Conservation (phyloP, 2,888 invertebrate species). For the Nudaria mundana region DNA sequence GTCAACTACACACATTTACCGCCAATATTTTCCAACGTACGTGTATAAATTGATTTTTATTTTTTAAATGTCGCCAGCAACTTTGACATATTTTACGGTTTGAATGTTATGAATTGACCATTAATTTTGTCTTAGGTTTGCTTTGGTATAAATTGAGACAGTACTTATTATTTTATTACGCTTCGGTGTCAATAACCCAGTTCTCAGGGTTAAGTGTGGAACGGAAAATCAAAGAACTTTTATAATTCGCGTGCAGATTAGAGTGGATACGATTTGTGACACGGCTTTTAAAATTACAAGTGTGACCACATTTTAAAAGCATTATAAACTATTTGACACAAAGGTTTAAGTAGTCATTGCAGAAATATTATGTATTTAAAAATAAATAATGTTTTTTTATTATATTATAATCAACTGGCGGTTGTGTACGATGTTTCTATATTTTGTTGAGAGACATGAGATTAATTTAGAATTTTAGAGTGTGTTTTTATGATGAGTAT, state of each 20-base stretch:
- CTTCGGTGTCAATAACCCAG: slow-evolving; percentile 5
- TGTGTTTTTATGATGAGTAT: too few relatives aligned
- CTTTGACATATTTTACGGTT: slow-evolving; percentile 21
- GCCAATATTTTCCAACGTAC: slow-evolving; percentile 14
- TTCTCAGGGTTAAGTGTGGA: slow-evolving; percentile 8
- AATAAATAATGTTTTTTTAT: too few relatives aligned
- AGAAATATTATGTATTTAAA: too few relatives aligned
- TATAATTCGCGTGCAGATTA: slow-evolving; percentile 3
- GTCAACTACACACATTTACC: slow-evolving; percentile 11
- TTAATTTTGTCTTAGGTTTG: slow-evolving; percentile 10
- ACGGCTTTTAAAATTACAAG: not conserved
- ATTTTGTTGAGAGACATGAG: too few relatives aligned
- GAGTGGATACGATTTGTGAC: not conserved
- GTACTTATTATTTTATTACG: slow-evolving; percentile 2
- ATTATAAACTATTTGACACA: too few relatives aligned
- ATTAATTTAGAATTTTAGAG: too few relatives aligned
- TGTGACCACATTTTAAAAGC: not conserved
- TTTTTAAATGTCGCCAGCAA: slow-evolving; percentile 14
- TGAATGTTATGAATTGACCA: slow-evolving; percentile 11
- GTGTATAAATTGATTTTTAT: slow-evolving; percentile 17
- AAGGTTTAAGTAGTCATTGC: too few relatives aligned
- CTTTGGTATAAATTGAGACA: slow-evolving; percentile 9
- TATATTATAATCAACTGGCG: too few relatives aligned
- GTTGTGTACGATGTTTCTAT: too few relatives aligned
- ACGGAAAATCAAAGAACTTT: slow-evolving; percentile 7